Evolutionary conservation across 1,140 invertebrate species (phyloP), one percentile per base, ranked within the genome.

Genomic region (Drosophila oshimai): DNA sequence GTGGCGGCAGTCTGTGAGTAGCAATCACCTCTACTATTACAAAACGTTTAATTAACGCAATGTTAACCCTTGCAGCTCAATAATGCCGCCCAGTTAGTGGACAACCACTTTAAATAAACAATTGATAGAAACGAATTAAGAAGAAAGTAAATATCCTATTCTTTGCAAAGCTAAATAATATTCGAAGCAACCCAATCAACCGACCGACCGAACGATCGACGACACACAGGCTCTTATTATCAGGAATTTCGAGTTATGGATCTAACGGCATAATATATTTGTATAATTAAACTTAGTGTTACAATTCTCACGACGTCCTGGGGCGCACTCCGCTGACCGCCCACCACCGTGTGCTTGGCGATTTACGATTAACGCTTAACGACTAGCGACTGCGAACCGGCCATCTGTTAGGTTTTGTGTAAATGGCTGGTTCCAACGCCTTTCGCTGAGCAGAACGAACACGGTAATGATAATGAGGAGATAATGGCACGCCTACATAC

Each of bases 271-370:
- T 67, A 79, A 87, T 60, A 69, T 84, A 83, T 70, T 87, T 86
- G 80, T 86, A 86, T 76, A 86, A 86, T 86, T 86, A 87, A 80
- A 86, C 61, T 80, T 86, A 86, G 75, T 86, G 81, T 87, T 86
- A 86, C 61, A 50, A 64, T 74, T 84, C 80, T 87, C 72, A 86
- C 84, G 75, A 76, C 80, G 80, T 86, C 80, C 80, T 80, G 75
- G 67, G 41, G 72, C 55, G 71, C 77, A 73, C 58, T 55, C 13
- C 26, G 37, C 41, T 44, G 80, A 70, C 46, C 51, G 60, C 71
- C 71, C 67, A 72, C 73, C 73, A 76, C 65, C 72, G 50, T 79
- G 76, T 73, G 71, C 61, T 53, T 58, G 46, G 62, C 46, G 36
- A 76, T 64, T 55, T 18, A 44, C 54, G 47, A 67, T 69, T 36